Evolutionary conservation across 2,797 vertebrate genomes (phyloP).

Genomic region (Macropodus opercularis): DNA sequence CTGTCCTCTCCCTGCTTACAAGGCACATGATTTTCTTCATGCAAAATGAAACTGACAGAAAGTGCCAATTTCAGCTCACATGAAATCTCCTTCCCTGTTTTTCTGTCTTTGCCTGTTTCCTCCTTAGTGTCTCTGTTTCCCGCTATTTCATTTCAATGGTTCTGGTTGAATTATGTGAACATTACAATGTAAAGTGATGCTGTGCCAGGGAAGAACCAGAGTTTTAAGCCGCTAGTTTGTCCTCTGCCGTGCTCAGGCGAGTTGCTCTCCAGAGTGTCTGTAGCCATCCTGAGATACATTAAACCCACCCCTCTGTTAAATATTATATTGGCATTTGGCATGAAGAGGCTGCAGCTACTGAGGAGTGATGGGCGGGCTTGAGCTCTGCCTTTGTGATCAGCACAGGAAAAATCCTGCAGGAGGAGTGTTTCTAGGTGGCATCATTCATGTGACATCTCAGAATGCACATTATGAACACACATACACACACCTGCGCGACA

Average conservation of each 20-base stretch:
- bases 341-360: constrained; percentile 23
- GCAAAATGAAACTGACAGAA: constrained; percentile 15
- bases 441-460: constrained; percentile 37
- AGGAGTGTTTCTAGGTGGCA: constrained; percentile 39
- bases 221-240: constrained; percentile 40
- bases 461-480: neutral
- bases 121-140: neutral
- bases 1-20: neutral
- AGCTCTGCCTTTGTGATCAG: constrained; percentile 30
- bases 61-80: constrained; percentile 20
- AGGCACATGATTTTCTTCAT: neutral
- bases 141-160: constrained; percentile 26
- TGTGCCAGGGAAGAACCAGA: constrained; percentile 11
- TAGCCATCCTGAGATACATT: constrained; percentile 43
- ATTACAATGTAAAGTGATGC: constrained; percentile 9
- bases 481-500: neutral
- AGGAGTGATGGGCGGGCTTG: constrained; percentile 15
- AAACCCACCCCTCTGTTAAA: constrained; percentile 55
- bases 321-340: constrained; percentile 41
- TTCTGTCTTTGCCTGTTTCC: neutral
- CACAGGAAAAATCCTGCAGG: constrained; percentile 22
- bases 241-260: constrained; percentile 17
- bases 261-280: constrained; percentile 39
- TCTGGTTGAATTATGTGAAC: constrained; percentile 19
- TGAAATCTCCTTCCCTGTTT: constrained; percentile 5